Evolutionary conservation across 2,888 invertebrate genomes (phyloP).

Genomic region (Pogonocherus hispidulus): DNA sequence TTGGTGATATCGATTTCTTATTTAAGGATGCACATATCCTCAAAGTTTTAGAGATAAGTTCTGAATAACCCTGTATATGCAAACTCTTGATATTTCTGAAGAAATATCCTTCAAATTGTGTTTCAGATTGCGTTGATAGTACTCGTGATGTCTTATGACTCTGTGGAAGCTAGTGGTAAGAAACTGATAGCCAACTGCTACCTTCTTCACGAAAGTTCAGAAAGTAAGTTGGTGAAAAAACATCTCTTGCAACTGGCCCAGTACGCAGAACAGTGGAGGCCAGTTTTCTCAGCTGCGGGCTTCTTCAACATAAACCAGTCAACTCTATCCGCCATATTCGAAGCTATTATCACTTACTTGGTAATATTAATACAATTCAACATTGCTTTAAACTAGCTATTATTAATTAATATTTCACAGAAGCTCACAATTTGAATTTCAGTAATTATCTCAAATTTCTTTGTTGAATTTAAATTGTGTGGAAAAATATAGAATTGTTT

Average conservation of each 20-base stretch:
- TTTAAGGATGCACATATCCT: no score
- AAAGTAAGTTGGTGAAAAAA: constrained; percentile 6
- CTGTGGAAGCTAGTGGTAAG: not conserved
- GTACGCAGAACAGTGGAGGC: constrained; percentile 20
- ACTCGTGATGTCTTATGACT: constrained; percentile 19
- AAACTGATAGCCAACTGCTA: constrained; percentile 16
- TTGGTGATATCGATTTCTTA: no score
- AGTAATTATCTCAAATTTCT: no score
- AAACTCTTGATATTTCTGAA: no score
- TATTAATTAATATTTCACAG: no score
- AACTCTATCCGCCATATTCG: constrained; percentile 10
- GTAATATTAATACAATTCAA: constrained; percentile 30
- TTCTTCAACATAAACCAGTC: constrained; percentile 24
- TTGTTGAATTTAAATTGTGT: no score
- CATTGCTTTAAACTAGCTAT: no score
- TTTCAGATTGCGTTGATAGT: constrained; percentile 7
- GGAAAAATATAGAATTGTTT: no score
- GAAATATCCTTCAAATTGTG: no score
- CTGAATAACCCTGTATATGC: no score
- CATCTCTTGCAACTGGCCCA: constrained; percentile 2
- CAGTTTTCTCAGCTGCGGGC: constrained; percentile 17
- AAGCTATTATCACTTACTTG: constrained; percentile 13
- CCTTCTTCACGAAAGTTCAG: constrained; percentile 9
- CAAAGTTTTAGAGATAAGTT: no score
- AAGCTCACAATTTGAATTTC: no score